Conservation (phyloP, 2,113 vertebrate species). For the Vulpes ferrilata region DNA sequence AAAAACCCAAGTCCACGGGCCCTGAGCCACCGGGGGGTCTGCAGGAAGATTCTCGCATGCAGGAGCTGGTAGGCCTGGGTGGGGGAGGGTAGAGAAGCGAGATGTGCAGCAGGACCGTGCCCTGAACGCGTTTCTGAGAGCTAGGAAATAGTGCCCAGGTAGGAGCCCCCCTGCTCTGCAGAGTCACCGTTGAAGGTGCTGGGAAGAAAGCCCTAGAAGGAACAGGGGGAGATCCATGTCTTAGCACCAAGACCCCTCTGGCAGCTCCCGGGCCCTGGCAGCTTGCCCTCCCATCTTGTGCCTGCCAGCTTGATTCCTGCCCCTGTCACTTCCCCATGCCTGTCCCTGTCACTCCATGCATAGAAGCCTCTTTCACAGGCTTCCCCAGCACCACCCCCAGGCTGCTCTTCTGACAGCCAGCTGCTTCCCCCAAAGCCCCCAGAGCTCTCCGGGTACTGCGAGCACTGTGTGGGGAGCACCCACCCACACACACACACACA, state of each 20-base stretch:
- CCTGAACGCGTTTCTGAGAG: neutral
- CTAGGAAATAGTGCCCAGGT: neutral
- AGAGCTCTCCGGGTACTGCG: neutral
- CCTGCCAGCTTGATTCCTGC: neutral
- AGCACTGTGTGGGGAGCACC: neutral
- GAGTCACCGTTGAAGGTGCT: neutral
- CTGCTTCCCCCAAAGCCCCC: neutral
- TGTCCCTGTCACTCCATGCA: neutral
- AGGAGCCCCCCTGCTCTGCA: neutral
- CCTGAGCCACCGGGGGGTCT: neutral
- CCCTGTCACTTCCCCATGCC: accelerated
- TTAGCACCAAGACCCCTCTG: neutral
- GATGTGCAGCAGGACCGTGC: too few relatives aligned
- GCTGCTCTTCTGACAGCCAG: neutral
- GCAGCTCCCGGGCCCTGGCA: neutral
- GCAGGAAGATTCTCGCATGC: neutral
- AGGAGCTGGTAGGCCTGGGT: neutral
- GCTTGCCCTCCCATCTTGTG: neutral
- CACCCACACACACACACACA: too few relatives aligned
- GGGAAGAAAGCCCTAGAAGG: neutral
- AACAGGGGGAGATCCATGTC: accelerated
- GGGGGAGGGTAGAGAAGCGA: neutral
- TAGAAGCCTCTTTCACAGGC: neutral
- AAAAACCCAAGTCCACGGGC: neutral
- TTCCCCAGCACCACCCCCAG: neutral